Percentiles rank a stretch among this genome's conserved stretches.
Evolutionary conservation across 1,140 invertebrate species (phyloP).

Genomic region (Drosophila saltans): DNA sequence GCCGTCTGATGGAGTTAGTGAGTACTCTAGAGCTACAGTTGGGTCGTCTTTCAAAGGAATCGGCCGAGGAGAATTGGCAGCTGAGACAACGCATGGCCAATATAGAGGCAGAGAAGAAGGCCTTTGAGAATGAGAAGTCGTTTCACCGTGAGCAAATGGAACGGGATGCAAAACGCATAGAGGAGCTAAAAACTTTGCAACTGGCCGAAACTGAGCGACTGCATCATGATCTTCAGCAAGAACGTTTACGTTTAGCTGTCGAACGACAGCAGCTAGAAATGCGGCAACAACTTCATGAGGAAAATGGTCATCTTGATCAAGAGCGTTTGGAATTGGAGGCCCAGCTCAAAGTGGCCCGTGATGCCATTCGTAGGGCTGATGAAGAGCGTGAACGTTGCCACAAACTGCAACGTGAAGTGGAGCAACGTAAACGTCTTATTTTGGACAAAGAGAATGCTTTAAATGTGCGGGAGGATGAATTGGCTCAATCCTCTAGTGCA

Average conservation of each 20-base stretch:
- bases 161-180: slow-evolving; percentile 75
- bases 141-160: slow-evolving; percentile 74
- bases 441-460: slow-evolving; percentile 82
- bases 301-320: slow-evolving; percentile 71
- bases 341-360: slow-evolving; percentile 83
- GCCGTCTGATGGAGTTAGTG: slow-evolving; percentile 83
- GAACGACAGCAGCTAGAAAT: slow-evolving; percentile 83
- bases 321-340: slow-evolving; percentile 84
- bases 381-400: slow-evolving; percentile 83
- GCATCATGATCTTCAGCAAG: slow-evolving; percentile 83
- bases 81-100: slow-evolving; percentile 81
- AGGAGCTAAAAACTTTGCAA: slow-evolving; percentile 82
- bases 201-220: slow-evolving; percentile 83
- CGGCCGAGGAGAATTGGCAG: slow-evolving; percentile 83
- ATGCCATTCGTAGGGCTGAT: slow-evolving; percentile 83
- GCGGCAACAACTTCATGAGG: slow-evolving; percentile 72
- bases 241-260: slow-evolving; percentile 77
- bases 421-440: slow-evolving; percentile 81
- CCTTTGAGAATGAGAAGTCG: slow-evolving; percentile 83
- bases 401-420: slow-evolving; percentile 82
- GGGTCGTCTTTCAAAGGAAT: slow-evolving; percentile 78
- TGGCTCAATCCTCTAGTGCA: slow-evolving; percentile 59
- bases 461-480: slow-evolving; percentile 77
- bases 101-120: slow-evolving; percentile 72
- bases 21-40: slow-evolving; percentile 83